phyloP scores from a whole-genome alignment of 2,113 vertebrate species.

The Psilopogon haemacephalus region DNA sequence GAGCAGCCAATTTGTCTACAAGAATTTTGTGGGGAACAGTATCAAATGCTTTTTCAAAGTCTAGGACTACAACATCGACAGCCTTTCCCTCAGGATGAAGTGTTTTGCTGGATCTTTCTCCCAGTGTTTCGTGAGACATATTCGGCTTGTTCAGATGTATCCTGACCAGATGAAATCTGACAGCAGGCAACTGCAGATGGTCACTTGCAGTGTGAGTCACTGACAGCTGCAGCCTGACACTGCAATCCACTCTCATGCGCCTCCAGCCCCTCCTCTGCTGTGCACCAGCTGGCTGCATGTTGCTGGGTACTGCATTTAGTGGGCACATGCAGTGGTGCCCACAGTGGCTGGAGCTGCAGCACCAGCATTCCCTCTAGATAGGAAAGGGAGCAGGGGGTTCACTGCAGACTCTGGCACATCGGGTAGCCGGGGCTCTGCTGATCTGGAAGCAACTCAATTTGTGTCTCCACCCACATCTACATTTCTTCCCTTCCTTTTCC shows the following conservation, averaged over 20 bases:
- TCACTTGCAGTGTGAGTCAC: neutral
- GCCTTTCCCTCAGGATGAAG: neutral
- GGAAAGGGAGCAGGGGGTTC: neutral
- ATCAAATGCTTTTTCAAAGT: too few relatives aligned
- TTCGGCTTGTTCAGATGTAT: neutral
- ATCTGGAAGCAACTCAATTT: neutral
- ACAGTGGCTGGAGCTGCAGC: neutral
- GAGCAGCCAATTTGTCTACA: too few relatives aligned
- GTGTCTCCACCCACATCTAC: neutral
- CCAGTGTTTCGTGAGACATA: neutral
- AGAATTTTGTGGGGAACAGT: too few relatives aligned
- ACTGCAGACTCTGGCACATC: fast-evolving
- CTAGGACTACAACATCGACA: too few relatives aligned
- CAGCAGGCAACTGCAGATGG: neutral
- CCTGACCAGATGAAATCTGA: neutral
- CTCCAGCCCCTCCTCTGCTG: neutral
- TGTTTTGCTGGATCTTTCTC: neutral
- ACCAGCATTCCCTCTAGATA: neutral
- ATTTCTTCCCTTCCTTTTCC: neutral
- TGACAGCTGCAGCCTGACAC: neutral
- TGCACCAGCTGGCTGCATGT: fast-evolving
- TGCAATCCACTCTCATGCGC: neutral
- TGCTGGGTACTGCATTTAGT: fast-evolving
- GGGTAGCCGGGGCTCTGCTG: neutral
- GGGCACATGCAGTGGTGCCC: neutral